Conservation (phyloP, 2,113 vertebrate species). For the Columba janthina region DNA sequence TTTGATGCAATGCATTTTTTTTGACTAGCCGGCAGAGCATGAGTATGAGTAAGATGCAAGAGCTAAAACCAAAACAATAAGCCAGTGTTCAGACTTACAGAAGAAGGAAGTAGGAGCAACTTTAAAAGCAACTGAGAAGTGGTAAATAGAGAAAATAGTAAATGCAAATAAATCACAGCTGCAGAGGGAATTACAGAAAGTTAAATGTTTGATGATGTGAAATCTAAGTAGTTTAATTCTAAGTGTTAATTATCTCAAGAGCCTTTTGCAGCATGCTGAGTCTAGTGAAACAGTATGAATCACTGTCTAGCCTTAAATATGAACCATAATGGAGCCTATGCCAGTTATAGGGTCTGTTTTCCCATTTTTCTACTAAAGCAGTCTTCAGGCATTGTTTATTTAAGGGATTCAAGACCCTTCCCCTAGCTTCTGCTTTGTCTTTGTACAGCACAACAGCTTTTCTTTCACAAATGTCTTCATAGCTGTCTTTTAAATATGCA, state of each 20-base stretch:
- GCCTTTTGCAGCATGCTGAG: slow-evolving; percentile 64
- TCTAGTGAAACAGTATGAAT: slow-evolving; percentile 55
- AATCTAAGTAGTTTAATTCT: slow-evolving; percentile 66
- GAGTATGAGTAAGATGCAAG: slow-evolving; percentile 31
- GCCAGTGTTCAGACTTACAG: slow-evolving; percentile 1
- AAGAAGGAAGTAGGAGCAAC: slow-evolving; percentile 52
- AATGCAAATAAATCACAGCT: slow-evolving; percentile 61
- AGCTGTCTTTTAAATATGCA: neutral
- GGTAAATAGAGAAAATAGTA: slow-evolving; percentile 55
- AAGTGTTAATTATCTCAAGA: slow-evolving; percentile 67
- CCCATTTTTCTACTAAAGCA: neutral
- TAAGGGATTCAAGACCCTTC: neutral
- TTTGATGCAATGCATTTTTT: neutral
- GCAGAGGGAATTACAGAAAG: slow-evolving; percentile 55
- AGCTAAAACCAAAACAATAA: slow-evolving; percentile 43
- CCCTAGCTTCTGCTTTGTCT: neutral
- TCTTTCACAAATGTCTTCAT: neutral
- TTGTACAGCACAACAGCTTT: neutral
- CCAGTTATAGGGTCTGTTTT: neutral
- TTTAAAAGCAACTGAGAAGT: slow-evolving; percentile 24
- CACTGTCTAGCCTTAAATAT: slow-evolving; percentile 41
- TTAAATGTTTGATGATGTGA: slow-evolving; percentile 59
- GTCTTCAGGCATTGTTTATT: slow-evolving; percentile 6
- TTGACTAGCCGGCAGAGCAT: slow-evolving; percentile 1
- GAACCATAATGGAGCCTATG: slow-evolving; percentile 33